These are phyloP conservation scores for Pelodytes ibericus DNA, from an alignment of 2,797 vertebrate genomes.

Conservation along the genomic window DNA sequence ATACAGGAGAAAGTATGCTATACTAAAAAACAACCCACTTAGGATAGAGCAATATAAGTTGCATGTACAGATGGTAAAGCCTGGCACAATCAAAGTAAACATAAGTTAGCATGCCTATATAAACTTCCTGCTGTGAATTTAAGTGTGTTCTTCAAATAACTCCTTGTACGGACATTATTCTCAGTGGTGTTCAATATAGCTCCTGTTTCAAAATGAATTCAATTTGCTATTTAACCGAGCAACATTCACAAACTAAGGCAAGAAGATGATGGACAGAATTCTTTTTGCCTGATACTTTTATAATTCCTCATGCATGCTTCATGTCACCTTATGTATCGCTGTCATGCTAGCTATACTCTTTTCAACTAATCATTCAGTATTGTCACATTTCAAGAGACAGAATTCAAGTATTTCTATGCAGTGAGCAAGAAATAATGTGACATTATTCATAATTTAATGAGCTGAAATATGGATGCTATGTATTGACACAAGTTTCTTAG, in stretches of 20 bases:
- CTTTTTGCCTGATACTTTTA: background rate
- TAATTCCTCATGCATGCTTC: conserved; percentile 11
- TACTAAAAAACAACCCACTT: background rate
- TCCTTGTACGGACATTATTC: background rate
- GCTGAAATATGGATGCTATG: conserved; percentile 14
- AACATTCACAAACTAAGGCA: background rate
- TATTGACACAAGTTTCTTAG: conserved; percentile 16
- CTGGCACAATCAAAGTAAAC: conserved; percentile 16
- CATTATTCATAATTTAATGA: conserved; percentile 37
- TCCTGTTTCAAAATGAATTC: background rate
- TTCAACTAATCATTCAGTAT: background rate
- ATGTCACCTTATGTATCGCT: conserved; percentile 17
- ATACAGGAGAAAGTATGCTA: background rate
- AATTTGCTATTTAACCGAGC: conserved; percentile 1
- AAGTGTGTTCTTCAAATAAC: conserved; percentile 5
- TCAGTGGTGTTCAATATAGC: background rate
- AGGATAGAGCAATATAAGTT: background rate
- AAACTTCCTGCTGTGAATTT: conserved; percentile 17
- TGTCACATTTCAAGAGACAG: conserved; percentile 29
- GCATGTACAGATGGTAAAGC: conserved; percentile 24
- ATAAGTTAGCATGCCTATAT: background rate
- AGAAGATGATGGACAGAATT: background rate
- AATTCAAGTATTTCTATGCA: background rate
- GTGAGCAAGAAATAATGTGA: conserved; percentile 2
- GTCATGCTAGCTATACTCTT: background rate